Base-by-base conservation (phyloP, 2,888 invertebrate genomes). In the Leptinotarsa juncta region DNA sequence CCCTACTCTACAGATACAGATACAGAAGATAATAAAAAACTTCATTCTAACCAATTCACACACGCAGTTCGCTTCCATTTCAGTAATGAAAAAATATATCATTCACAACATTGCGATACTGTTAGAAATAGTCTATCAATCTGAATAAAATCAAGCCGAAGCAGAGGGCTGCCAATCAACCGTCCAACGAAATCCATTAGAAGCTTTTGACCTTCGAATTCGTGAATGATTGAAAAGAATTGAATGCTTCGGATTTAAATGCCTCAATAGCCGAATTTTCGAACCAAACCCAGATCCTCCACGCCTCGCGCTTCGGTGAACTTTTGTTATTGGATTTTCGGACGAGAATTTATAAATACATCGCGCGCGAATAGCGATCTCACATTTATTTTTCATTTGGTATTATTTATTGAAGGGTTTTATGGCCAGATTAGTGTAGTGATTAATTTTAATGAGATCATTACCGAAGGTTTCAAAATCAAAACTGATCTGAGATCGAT, bases 391-490 rank as follows among this genome's bases (percentile, higher is more conserved):
- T 71, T 66, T 65, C 42, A 32, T 73, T 53, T 16, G 26, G 42
- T 26, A 68, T 74, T 71, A 65, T 66, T 71, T 68, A 71, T 71
- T 20, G 74, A 23, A 50, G 68, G 65, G 48, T 50, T 68, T 71
- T 65, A 68, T 71, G 16, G 57, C 20, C 26, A 68, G 68, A 71
- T 74, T 71, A 74, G 65, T 74, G 71, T 68, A 32, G 65, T 71
- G 65, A 74, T 68, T 68, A 70, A 71, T 65, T 74, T 74, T 74
- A 74, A 74, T 74, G 74, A 74, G 71, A 65, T 74, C 71, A 74
- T 74, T 74, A 74, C 71, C 55, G 68, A 62, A 16, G 62, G 62
- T 42, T 62, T n/a, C 18, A n/a, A 32, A 5, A 57, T n/a, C 32
- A n/a, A 42, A 32, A 62, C 16, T 62, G 26, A 32, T 16, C 32